Percentiles rank a stretch among this genome's conserved stretches.
phyloP scores from a whole-genome alignment of 2,113 vertebrate species.

The Oenanthe melanoleuca region DNA sequence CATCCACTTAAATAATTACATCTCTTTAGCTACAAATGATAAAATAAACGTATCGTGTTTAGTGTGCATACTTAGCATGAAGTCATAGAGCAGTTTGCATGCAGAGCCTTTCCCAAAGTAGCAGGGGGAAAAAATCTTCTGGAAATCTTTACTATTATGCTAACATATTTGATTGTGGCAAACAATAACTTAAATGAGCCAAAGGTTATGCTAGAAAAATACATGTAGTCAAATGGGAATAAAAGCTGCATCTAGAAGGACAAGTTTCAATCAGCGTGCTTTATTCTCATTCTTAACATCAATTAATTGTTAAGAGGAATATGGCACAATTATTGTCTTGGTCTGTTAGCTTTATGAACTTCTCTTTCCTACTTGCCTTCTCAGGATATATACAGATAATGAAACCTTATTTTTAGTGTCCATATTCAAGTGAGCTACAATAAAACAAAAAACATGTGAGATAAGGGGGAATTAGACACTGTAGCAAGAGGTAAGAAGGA shows the following conservation, averaged over 20 bases:
- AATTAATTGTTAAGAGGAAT: constrained; percentile 1
- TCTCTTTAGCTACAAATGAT: constrained; percentile 62
- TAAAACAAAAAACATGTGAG: background rate
- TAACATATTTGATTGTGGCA: constrained; percentile 55
- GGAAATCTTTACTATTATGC: constrained; percentile 31
- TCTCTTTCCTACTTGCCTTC: background rate
- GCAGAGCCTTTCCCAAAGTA: constrained; percentile 1
- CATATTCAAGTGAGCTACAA: background rate
- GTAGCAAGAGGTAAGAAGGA: background rate
- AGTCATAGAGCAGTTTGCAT: background rate
- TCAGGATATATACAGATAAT: background rate
- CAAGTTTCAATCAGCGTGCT: background rate
- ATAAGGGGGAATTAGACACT: background rate
- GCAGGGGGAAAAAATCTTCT: background rate
- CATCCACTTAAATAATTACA: constrained; percentile 60
- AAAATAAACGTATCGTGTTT: constrained; percentile 58
- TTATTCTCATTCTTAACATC: constrained; percentile 29
- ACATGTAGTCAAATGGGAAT: constrained; percentile 43
- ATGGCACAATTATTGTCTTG: background rate
- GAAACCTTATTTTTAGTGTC: background rate
- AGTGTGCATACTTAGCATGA: background rate
- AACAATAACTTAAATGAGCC: constrained; percentile 47
- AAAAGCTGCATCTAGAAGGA: constrained; percentile 10
- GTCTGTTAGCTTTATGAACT: background rate
- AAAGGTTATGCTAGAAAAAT: constrained; percentile 51